Base-by-base conservation (phyloP, 2,888 invertebrate genomes). In the Synanthedon myopaeformis region DNA sequence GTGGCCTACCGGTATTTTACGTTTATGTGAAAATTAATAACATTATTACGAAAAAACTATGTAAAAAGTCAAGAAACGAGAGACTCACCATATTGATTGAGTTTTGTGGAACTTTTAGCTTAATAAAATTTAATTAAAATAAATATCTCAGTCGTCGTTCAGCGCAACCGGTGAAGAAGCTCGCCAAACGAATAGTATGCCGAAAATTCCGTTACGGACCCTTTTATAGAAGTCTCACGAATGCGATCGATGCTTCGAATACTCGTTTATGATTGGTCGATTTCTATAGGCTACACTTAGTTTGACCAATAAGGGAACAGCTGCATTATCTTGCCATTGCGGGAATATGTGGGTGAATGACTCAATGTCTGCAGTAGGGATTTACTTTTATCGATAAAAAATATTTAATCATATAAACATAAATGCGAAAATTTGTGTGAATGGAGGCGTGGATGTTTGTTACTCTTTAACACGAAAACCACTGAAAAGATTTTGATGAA, bases 91-190 rank as follows among this genome's bases (percentile, higher is more conserved):
- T 88, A 82, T 86, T 87, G 78, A 67, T 67, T 69, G 79, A 79
- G 83, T 80, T 83, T 71, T 79, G 77, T 80, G 72, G 75, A 77
- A 80, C 82, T 84, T 35, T 6, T 82, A 82, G 65, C 67, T 78
- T 79, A 82, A 67, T 75, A 76, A 80, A 84, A 82, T 73, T 83
- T 82, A 85, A 64, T 63, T 74, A 79, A 64, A 23, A 62, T 74
- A 79, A 80, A 69, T 67, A 64, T 64, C 58, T 83, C 83, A 82
- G 83, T 86, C 80, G 79, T 79, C 88, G 89, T 89, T 89, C 89
- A 82, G 89, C 88, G 77, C 72, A 79, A 90, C 91, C 91, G 88
- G 91, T 87, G 82, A 92, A 90, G 92, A 86, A 90, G 91, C 89
- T 90, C 89, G 87, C 90, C 90, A 89, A 92, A 91, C 91, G 89